Percentiles rank a stretch among this genome's conserved stretches.
These are phyloP conservation scores for Tricholauxania praeusta DNA, from an alignment of 2,888 invertebrate genomes.

Conservation along the genomic window DNA sequence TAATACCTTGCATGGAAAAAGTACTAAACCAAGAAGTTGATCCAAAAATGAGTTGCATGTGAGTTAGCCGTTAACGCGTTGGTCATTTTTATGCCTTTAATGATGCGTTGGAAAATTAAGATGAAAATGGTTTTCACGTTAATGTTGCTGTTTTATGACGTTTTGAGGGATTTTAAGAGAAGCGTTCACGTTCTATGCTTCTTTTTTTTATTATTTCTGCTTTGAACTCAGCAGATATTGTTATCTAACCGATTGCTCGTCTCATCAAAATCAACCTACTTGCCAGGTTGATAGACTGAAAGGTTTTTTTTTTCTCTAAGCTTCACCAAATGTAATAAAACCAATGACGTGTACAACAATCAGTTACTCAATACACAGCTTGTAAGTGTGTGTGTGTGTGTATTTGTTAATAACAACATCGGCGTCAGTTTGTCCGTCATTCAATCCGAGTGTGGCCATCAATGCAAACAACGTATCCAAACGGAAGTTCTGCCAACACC, in stretches of 20 bases:
- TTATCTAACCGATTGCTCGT: not conserved
- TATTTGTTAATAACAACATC: conserved; percentile 45
- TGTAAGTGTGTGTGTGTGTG: conserved; percentile 13
- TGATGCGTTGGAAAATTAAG: conserved; percentile 11
- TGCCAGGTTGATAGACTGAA: too few species aligned
- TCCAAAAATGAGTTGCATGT: too few species aligned
- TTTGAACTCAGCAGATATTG: conserved; percentile 10
- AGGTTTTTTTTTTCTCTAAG: too few species aligned
- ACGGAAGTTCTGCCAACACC: conserved; percentile 39
- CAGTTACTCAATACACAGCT: conserved; percentile 29
- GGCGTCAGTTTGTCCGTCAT: conserved; percentile 35
- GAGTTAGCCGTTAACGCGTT: too few species aligned
- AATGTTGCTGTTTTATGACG: not conserved
- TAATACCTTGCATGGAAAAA: too few species aligned
- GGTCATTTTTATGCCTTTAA: not conserved
- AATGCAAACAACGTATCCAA: conserved; percentile 45
- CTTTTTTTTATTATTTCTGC: too few species aligned
- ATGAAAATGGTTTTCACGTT: not conserved
- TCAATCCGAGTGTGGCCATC: conserved; percentile 28
- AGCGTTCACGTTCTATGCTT: too few species aligned
- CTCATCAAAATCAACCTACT: not conserved
- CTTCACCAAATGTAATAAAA: conserved; percentile 58
- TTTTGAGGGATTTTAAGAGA: too few species aligned
- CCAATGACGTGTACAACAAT: conserved; percentile 62
- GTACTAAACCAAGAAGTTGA: too few species aligned